These are phyloP conservation scores for Rhagoletis pomonella DNA, from an alignment of 1,140 invertebrate species.

Conservation along the genomic window DNA sequence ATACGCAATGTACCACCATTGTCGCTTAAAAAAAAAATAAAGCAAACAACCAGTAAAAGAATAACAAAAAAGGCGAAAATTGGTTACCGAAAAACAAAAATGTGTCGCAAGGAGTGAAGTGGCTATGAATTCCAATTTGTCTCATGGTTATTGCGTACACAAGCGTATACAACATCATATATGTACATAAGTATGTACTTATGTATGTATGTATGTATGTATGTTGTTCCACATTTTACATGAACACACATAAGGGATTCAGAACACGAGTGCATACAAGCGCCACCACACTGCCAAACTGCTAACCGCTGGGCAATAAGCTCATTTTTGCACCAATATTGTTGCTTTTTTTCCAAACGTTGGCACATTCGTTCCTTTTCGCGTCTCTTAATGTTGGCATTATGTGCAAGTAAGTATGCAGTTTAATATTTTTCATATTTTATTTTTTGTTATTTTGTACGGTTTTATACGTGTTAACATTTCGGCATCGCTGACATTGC, in stretches of 20 bases:
- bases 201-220: too few species aligned
- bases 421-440: neutral
- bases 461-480: neutral
- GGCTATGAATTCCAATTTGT: slow-evolving; percentile 71
- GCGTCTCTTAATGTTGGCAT: neutral
- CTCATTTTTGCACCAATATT: neutral
- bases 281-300: neutral
- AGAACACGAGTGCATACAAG: neutral
- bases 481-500: neutral
- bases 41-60: neutral
- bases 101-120: slow-evolving; percentile 55
- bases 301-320: slow-evolving; percentile 25
- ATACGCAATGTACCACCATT: neutral
- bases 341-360: too few species aligned
- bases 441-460: neutral
- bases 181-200: too few species aligned
- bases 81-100: neutral
- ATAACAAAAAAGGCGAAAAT: neutral
- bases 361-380: too few species aligned
- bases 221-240: neutral
- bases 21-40: neutral
- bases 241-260: neutral
- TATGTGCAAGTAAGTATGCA: neutral
- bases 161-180: too few species aligned
- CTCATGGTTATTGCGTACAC: slow-evolving; percentile 63